Evolutionary conservation across 30 jellyfish, hydroid and myxozoan species (phyloP), one percentile per base, ranked within the genome.

Genomic region (Phacellophora camtschatica): DNA sequence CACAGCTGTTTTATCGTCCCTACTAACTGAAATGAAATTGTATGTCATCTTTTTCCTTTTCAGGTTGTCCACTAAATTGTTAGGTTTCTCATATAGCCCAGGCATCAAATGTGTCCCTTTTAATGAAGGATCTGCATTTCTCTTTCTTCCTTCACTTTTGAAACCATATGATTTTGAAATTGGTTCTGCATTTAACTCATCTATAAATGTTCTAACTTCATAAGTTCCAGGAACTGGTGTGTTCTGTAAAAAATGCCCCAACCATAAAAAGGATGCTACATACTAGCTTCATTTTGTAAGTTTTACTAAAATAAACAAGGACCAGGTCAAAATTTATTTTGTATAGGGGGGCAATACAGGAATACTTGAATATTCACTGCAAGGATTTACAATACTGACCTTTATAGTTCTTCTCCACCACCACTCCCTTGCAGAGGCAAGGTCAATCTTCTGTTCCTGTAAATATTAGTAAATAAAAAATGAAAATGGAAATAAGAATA

Each of bases 141-240:
- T 69, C 51, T 62, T 90, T 46, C 98, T 69, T 18, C 98, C 98
- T 43, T 81, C 87, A 32, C 96, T 82, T 83, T 90, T 83, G 88
- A 90, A 90, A 12, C 98, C 98, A 64, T 90, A 90, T 0, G 88
- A 66, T 84, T 66, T 84, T 63, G 55, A 41, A n/a, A 84, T 72
- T 46, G 90, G 90, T 19, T 46, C 81, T 18, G 95, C 86, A 23
- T 57, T 76, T 30, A 82, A 53, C 19, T 90, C 96, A 23, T 90
- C 89, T 3, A 90, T 16, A 42, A 83, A 90, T 1, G 82, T 74
- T 24, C 29, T 46, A 36, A 57, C 66, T 27, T 90, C 88, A 65
- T 90, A 90, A 28, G 92, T 46, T 15, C 98, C 98, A 5, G 98
- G 98, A 20, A 66, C 36, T 2, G 98, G 98, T 8, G 98, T 90